phyloP scores from a whole-genome alignment of 2,888 invertebrate genomes.

The Eupithecia subfuscata region DNA sequence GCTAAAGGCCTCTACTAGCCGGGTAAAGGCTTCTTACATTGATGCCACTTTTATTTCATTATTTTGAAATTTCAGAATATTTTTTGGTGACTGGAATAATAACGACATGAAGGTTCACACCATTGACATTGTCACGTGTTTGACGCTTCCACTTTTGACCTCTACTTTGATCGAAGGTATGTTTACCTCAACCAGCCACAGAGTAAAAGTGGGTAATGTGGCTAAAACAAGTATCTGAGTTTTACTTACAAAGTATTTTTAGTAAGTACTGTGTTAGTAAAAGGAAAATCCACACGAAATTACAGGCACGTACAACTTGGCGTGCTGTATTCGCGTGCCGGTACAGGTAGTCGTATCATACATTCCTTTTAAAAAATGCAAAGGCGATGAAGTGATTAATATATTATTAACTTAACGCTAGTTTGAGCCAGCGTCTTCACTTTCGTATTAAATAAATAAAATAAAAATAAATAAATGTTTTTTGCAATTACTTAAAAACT shows the following conservation, averaged over 20 bases:
- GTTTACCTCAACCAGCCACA: not conserved
- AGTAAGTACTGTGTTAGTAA: not conserved
- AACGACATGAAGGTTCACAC: too few species aligned
- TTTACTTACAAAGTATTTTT: not conserved
- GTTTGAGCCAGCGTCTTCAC: not conserved
- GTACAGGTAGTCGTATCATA: not conserved
- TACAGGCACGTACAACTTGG: not conserved
- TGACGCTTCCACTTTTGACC: not conserved
- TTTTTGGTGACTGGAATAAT: too few species aligned
- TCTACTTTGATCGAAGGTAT: not conserved
- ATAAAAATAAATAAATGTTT: too few species aligned
- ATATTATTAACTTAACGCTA: conserved; percentile 69
- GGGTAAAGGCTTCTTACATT: too few species aligned
- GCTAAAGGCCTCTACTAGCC: too few species aligned
- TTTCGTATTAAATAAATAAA: too few species aligned
- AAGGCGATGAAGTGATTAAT: conserved; percentile 81
- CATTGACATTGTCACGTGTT: too few species aligned
- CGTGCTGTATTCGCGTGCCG: conserved; percentile 9
- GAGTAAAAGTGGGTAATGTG: not conserved
- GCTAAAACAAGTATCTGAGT: not conserved
- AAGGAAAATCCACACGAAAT: not conserved
- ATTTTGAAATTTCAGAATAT: too few species aligned
- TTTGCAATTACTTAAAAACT: too few species aligned
- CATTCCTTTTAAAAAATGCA: conserved; percentile 9
- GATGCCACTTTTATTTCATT: too few species aligned